Evolutionary conservation across 2,888 invertebrate genomes (phyloP).

Genomic region (Adineta ricciae): DNA sequence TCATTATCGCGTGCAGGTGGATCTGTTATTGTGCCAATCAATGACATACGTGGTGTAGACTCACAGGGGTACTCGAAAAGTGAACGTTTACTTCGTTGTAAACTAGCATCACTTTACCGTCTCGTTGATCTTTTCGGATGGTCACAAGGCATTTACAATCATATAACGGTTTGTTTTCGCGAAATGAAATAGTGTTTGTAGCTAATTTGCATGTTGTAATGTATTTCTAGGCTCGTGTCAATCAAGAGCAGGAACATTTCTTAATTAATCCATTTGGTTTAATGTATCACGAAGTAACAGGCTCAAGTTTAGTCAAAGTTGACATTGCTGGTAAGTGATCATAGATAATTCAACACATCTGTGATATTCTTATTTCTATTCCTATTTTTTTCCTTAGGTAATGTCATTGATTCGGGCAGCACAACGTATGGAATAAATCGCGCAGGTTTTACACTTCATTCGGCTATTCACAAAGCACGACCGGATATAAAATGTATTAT

Average conservation of each 20-base stretch:
- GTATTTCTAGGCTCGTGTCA: conserved; percentile 66
- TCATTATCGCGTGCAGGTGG: conserved; percentile 26
- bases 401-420: conserved; percentile 35
- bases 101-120: conserved; percentile 66
- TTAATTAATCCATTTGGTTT: conserved; percentile 70
- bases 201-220: too few relatives aligned
- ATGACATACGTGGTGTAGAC: conserved; percentile 90
- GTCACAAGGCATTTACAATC: conserved; percentile 33
- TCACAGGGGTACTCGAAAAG: conserved; percentile 82
- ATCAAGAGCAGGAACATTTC: conserved; percentile 88
- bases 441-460: conserved; percentile 35
- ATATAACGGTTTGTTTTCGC: conserved; percentile 25
- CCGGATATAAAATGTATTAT: conserved; percentile 91
- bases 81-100: conserved; percentile 85
- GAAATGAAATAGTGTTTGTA: too few relatives aligned
- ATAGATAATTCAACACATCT: conserved; percentile 39
- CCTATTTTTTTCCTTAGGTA: conserved; percentile 37
- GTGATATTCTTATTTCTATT: conserved; percentile 39
- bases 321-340: conserved; percentile 62
- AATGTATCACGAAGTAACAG: conserved; percentile 86
- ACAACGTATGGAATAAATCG: conserved; percentile 35
- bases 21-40: conserved; percentile 65
- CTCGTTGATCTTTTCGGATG: conserved; percentile 26
- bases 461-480: conserved; percentile 83
- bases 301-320: conserved; percentile 76